These are phyloP conservation scores for Unio pictorum DNA, from an alignment of 2,888 invertebrate species.

Conservation along the genomic window DNA sequence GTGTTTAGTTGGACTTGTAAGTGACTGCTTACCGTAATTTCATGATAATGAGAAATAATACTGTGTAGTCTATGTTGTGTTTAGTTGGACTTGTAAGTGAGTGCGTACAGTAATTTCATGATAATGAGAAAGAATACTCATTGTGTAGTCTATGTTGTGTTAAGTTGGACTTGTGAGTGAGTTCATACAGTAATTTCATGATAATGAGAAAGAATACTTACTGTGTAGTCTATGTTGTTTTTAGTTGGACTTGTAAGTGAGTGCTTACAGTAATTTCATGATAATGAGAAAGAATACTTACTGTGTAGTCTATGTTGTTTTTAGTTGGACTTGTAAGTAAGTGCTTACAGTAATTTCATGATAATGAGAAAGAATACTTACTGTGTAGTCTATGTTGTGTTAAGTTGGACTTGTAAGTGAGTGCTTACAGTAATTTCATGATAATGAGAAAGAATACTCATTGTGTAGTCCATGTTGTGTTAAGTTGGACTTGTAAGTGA, in stretches of 20 bases:
- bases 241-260: neutral
- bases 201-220: constrained; percentile 14
- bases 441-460: constrained; percentile 14
- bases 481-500: neutral
- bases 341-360: neutral
- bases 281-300: constrained; percentile 14
- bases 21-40: neutral
- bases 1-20: neutral
- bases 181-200: neutral
- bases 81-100: neutral
- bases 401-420: neutral
- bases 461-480: constrained; percentile 30
- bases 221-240: constrained; percentile 29
- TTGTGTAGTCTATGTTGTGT: constrained; percentile 29
- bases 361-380: constrained; percentile 14
- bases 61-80: constrained; percentile 30
- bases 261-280: neutral
- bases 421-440: neutral
- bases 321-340: neutral
- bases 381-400: constrained; percentile 30
- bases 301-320: constrained; percentile 29
- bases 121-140: constrained; percentile 14
- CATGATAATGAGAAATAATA: constrained; percentile 4
- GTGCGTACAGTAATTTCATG: neutral
- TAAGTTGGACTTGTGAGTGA: neutral